Evolutionary conservation across 2,888 invertebrate genomes (phyloP).

Genomic region (Acanthococcus lagerstroemiae): DNA sequence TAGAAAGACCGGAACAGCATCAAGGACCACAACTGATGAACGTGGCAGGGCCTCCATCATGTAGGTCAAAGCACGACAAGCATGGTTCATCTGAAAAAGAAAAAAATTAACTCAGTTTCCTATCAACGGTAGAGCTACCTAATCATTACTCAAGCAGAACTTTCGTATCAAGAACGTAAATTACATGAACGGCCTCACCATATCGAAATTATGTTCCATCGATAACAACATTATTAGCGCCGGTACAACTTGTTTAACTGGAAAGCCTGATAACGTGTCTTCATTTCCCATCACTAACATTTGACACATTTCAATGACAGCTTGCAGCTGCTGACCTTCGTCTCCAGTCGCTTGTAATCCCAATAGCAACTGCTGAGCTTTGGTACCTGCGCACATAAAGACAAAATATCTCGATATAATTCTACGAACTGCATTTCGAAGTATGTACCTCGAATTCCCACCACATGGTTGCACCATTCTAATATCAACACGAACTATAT

Average conservation of each 20-base stretch:
- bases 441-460: background rate
- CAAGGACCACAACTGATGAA: constrained; percentile 89
- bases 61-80: constrained; percentile 94
- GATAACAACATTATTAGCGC: constrained; percentile 83
- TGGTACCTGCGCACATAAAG: constrained; percentile 54
- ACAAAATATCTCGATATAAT: background rate
- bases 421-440: background rate
- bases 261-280: constrained; percentile 95
- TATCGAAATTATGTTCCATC: constrained; percentile 98
- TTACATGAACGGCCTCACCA: constrained; percentile 49
- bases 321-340: constrained; percentile 90
- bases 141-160: no score
- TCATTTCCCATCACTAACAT: constrained; percentile 98
- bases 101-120: background rate
- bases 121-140: no score
- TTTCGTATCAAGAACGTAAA: background rate
- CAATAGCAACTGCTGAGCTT: constrained; percentile 84
- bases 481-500: no score
- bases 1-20: constrained; percentile 92
- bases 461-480: background rate
- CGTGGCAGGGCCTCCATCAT: constrained; percentile 98
- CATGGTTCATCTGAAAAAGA: constrained; percentile 79
- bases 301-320: constrained; percentile 97
- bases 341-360: constrained; percentile 88
- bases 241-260: constrained; percentile 94